Percentiles rank a stretch among this genome's conserved stretches.
Conservation (phyloP, 2,113 vertebrate species). For the Paraplagusia blochii region DNA sequence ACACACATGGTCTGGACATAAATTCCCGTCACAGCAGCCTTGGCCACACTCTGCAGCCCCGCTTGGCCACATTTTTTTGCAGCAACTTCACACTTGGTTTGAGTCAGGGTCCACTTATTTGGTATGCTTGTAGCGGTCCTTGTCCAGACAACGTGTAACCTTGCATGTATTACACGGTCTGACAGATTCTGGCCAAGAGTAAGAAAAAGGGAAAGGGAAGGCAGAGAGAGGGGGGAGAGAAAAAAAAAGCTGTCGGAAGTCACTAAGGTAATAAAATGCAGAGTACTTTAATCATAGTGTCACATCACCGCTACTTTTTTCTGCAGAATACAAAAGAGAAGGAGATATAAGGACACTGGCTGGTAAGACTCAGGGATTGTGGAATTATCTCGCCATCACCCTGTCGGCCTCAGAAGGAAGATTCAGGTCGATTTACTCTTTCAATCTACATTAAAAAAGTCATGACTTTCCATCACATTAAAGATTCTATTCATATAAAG, state of each 20-base stretch:
- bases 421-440: conserved; percentile 24
- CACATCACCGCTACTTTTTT: conserved; percentile 53
- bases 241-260: conserved; percentile 58
- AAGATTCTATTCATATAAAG: conserved; percentile 40
- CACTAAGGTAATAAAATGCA: conserved; percentile 46
- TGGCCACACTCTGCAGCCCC: conserved; percentile 39
- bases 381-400: conserved; percentile 8
- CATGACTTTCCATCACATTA: conserved; percentile 36
- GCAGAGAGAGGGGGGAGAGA: conserved; percentile 23
- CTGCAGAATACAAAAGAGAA: conserved; percentile 18
- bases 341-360: conserved; percentile 30
- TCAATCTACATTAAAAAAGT: conserved; percentile 51
- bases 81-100: conserved; percentile 61
- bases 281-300: conserved; percentile 57
- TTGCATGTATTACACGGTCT: conserved; percentile 62
- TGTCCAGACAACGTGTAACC: conserved; percentile 59
- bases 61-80: conserved; percentile 45
- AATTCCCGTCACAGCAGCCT: conserved; percentile 56
- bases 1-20: conserved; percentile 28
- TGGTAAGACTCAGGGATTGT: conserved; percentile 13
- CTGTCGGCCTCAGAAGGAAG: conserved; percentile 9
- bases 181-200: conserved; percentile 50
- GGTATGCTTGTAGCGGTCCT: conserved; percentile 52
- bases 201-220: conserved; percentile 24
- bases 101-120: conserved; percentile 64